A percentile compares a stretch with the other conserved stretches of the same genome.
phyloP scores from a whole-genome alignment of 2,888 invertebrate genomes.

The Chrysolina americana region DNA sequence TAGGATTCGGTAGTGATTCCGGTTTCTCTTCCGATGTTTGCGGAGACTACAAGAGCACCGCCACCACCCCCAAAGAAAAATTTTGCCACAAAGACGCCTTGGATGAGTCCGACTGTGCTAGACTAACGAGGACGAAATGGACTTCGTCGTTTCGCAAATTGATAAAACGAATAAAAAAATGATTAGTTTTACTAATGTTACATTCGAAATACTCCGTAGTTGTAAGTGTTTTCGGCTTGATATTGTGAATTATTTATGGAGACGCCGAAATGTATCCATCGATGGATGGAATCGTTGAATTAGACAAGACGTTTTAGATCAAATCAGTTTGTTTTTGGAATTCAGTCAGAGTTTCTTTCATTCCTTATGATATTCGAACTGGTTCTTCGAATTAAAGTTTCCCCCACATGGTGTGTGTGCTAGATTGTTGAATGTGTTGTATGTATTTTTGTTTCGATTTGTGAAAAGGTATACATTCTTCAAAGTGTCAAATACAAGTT shows the following conservation, averaged over 20 bases:
- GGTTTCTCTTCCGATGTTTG: conserved; percentile 72
- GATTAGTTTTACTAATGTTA: conserved; percentile 34
- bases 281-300: not conserved
- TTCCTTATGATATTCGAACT: not conserved
- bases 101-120: conserved; percentile 68
- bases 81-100: conserved; percentile 65
- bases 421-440: not conserved
- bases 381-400: not conserved
- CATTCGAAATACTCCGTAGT: conserved; percentile 2
- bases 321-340: not conserved
- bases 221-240: conserved; percentile 1
- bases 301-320: not conserved
- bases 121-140: conserved; percentile 74
- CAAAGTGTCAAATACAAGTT: conserved; percentile 1
- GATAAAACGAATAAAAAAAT: conserved; percentile 68
- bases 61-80: conserved; percentile 68
- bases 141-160: conserved; percentile 76
- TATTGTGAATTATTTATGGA: not conserved
- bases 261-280: not conserved
- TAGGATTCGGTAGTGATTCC: conserved; percentile 70
- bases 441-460: not conserved
- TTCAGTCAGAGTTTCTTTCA: not conserved
- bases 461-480: not conserved
- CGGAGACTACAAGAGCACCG: conserved; percentile 68
- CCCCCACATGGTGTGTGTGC: not conserved